These are phyloP conservation scores for Pachyramphus minor DNA, from an alignment of 2,113 vertebrate species.

Conservation along the genomic window DNA sequence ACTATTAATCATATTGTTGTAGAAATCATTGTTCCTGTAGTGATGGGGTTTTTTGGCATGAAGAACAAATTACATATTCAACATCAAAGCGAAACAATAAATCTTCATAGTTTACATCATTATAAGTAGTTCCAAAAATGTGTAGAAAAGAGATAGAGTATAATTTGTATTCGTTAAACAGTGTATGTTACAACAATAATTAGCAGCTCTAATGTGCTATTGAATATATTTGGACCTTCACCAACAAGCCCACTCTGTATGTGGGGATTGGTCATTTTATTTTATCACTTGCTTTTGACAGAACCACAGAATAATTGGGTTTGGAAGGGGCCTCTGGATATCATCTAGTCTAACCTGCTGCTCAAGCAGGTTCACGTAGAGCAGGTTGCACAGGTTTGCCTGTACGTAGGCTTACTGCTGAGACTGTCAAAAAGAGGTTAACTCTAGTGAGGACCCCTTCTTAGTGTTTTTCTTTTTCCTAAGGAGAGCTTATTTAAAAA, in stretches of 20 bases:
- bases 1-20: conserved; percentile 3
- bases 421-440: background rate
- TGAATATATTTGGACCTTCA: background rate
- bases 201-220: conserved; percentile 10
- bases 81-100: background rate
- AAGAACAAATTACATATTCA: conserved; percentile 6
- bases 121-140: background rate
- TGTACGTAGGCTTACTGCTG: background rate
- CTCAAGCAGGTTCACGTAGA: background rate
- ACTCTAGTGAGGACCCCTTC: background rate
- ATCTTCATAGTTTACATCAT: background rate
- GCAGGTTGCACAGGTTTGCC: background rate
- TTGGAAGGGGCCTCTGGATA: background rate
- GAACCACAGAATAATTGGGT: background rate
- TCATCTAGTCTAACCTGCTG: background rate
- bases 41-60: background rate
- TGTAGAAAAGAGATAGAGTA: background rate
- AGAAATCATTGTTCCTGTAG: conserved; percentile 1
- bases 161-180: conserved; percentile 53
- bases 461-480: background rate
- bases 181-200: conserved; percentile 19
- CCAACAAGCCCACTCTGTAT: background rate
- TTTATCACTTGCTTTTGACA: background rate
- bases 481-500: background rate
- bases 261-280: background rate